Conservation (phyloP, 2,888 invertebrate genomes). For the Chirona hameri region DNA sequence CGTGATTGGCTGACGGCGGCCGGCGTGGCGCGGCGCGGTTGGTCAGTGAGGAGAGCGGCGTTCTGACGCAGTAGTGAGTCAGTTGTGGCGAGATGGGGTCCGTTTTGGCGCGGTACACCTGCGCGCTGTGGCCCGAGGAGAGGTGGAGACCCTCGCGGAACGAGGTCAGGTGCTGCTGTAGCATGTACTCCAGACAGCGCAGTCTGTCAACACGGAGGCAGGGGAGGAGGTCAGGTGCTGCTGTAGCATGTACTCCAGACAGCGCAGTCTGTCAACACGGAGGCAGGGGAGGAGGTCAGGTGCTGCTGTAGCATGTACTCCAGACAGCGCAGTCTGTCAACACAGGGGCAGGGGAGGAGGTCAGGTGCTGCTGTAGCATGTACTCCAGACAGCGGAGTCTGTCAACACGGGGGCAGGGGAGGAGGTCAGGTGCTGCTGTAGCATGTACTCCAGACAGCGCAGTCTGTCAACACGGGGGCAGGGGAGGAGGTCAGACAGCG, state of each 20-base stretch:
- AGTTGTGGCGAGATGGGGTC: background rate
- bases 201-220: background rate
- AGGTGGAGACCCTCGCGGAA: conserved; percentile 23
- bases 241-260: background rate
- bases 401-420: no score
- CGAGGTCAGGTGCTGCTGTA: conserved; percentile 25
- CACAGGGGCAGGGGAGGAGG: no score
- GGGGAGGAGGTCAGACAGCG: no score
- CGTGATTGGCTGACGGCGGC: no score
- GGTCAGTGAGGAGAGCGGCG: conserved; percentile 27
- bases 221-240: conserved; percentile 1
- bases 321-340: no score
- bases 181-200: conserved; percentile 27
- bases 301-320: background rate
- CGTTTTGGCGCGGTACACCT: background rate
- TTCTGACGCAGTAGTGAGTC: conserved; percentile 24
- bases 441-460: no score
- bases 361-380: no score
- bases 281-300: background rate
- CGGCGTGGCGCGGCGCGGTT: background rate
- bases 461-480: no score
- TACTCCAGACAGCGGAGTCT: no score
- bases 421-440: no score
- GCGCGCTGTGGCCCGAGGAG: background rate
- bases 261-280: no score